Evolutionary conservation across 2,113 vertebrate species (phyloP), one percentile per base, ranked within the genome.

Genomic region (Australoheros scitulus): DNA sequence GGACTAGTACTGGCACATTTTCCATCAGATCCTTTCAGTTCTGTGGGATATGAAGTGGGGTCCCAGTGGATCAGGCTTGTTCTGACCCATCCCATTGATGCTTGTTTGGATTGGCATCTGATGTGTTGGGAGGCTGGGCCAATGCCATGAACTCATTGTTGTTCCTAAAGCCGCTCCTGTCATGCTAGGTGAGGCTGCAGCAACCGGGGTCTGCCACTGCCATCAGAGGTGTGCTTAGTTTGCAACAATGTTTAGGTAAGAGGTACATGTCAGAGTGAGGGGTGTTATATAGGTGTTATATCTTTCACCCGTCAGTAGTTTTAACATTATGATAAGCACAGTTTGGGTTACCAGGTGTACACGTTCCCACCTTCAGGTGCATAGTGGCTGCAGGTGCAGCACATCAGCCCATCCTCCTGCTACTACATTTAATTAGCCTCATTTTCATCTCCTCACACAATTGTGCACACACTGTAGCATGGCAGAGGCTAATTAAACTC

Each of bases 401-500:
- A 20, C 68, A 52, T 47, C 76, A 38, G 61, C 81, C n/a, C 81
- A 0, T 75, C 78, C 20, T 36, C 70, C 81, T 7, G 58, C 85
- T 9, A 61, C 88, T 84, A 72, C 4, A 61, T 88, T 76, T 83
- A 77, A 89, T 87, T 80, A 87, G 7, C 24, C 18, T 83, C 22
- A 24, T 64, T 47, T 76, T 38, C 80, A 57, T 80, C 80, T 15
- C 17, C 58, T 85, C 77, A 38, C 78, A 59, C 43, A 72, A 32
- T 52, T 17, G 10, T 6, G 43, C 65, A 18, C 64, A 18, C 83
- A 18, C 22, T 0, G 63, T 10, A 72, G 77, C 80, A 5, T 34
- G 80, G 65, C 82, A 11, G 61, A 75, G 83, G 86, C 87, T 91
- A 88, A 92, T 92, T 88, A 85, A 86, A 90, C 84, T 76, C 86